phyloP scores from a whole-genome alignment of 2,797 vertebrate species.

The Phoebastria nigripes region DNA sequence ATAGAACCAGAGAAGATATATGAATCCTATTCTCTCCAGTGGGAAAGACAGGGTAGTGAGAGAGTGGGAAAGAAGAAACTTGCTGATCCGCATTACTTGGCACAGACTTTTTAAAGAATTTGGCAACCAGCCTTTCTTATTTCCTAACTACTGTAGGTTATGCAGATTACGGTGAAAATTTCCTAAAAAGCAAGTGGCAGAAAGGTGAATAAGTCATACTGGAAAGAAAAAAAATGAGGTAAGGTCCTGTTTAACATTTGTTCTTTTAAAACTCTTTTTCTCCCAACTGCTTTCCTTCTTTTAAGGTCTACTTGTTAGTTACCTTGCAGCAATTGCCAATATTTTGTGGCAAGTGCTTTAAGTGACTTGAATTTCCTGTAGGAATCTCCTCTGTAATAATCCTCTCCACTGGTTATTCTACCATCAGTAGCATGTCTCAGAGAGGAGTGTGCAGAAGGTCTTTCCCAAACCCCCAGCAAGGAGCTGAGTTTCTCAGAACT shows the following conservation, averaged over 20 bases:
- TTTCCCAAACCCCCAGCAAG: neutral
- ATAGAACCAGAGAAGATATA: neutral
- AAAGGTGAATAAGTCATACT: neutral
- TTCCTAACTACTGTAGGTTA: neutral
- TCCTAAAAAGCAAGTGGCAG: neutral
- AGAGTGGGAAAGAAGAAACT: neutral
- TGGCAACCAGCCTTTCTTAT: neutral
- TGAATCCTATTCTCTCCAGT: neutral
- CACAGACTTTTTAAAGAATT: neutral
- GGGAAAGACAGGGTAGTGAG: neutral
- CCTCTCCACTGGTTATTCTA: neutral
- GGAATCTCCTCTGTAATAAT: neutral
- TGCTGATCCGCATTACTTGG: neutral
- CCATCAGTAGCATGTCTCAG: neutral
- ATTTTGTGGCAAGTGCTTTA: neutral
- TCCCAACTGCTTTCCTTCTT: neutral
- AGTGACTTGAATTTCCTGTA: neutral
- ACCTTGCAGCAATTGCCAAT: neutral
- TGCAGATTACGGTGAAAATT: neutral
- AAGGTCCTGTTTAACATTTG: neutral
- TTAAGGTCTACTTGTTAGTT: neutral
- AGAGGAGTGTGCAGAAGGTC: neutral
- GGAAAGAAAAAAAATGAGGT: neutral
- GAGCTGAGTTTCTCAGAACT: neutral
- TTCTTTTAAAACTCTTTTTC: neutral